Evolutionary conservation across 2,888 invertebrate species (phyloP), one percentile per base, ranked within the genome.

Genomic region (Minunthozetes semirufus): DNA sequence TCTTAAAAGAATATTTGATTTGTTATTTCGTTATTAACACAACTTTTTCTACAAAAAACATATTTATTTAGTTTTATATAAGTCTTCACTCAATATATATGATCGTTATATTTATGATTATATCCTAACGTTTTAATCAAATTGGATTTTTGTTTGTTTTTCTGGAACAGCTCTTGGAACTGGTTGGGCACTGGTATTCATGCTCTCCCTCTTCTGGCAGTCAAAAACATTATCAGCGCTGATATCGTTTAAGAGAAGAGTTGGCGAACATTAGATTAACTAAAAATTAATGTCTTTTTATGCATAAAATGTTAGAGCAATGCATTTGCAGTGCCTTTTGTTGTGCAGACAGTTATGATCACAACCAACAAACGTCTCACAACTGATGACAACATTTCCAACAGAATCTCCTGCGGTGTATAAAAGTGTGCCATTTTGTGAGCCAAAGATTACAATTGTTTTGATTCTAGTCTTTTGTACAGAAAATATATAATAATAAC

Each of bases 161-260:
- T 5, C 6, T n/a, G n/a, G 13, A 19, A 53, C 19, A n/a, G 22
- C 61, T 61, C 15, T 15, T 17, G 19, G 27, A 29, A 8, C 61
- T n/a, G 15, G 11, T 5, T 2, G n/a, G 42, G 22, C 68, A 42
- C 68, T 68, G 68, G 33, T 68, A n/a, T 27, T n/a, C 17, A 1
- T 38, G 38, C 15, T 68, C 68, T 68, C 68, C 68, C 68, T 68
- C 68, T 68, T 68, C 68, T 68, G 68, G 68, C 38, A 68, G 46
- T 68, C 22, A 68, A 22, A n/a, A 68, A 42, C 27, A 19, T 42
- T 68, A 61, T 61, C 61, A 29, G n/a, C 33, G 15, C 61, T 61
- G 17, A 17, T 17, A 61, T 61, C 33, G 27, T 61, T 33, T 33
- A 59, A 25, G 22, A 61, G 61, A 29, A 29, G 61, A 68, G 68